phyloP scores from a whole-genome alignment of 2,888 invertebrate genomes.

The Blastobasis adustella region DNA sequence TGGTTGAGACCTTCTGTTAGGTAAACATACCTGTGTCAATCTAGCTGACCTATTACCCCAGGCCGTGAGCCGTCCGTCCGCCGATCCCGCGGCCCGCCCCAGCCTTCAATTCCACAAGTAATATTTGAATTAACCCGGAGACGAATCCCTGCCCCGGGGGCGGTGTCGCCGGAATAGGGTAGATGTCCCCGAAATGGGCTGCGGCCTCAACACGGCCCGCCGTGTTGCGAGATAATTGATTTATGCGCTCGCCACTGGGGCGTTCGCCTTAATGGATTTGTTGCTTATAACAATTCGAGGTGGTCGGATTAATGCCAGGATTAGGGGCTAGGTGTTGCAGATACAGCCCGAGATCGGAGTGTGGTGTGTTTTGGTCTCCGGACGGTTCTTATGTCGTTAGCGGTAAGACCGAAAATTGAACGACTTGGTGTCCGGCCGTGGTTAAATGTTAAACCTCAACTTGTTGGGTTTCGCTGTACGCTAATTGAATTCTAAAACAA shows the following conservation, averaged over 20 bases:
- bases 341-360: too few relatives aligned
- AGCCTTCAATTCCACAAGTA: constrained; percentile 62
- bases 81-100: constrained; percentile 30
- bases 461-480: too few relatives aligned
- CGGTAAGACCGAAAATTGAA: too few relatives aligned
- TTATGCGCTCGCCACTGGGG: constrained; percentile 47
- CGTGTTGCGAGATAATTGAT: constrained; percentile 65
- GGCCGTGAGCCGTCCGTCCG: neutral
- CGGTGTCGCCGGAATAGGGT: constrained; percentile 53
- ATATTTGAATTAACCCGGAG: constrained; percentile 66
- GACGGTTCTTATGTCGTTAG: too few relatives aligned
- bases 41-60: too few relatives aligned
- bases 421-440: too few relatives aligned
- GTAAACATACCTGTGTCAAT: too few relatives aligned
- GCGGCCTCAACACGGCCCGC: constrained; percentile 52
- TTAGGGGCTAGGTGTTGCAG: neutral
- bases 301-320: constrained; percentile 39
- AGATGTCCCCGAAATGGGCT: constrained; percentile 50
- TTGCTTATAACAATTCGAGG: constrained; percentile 58
- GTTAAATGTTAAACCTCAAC: too few relatives aligned
- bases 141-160: constrained; percentile 44
- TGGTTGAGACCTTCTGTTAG: too few relatives aligned
- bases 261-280: constrained; percentile 57
- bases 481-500: too few relatives aligned
- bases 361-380: too few relatives aligned